Conservation (phyloP, 2,113 vertebrate genomes). For the Mus spicilegus region DNA sequence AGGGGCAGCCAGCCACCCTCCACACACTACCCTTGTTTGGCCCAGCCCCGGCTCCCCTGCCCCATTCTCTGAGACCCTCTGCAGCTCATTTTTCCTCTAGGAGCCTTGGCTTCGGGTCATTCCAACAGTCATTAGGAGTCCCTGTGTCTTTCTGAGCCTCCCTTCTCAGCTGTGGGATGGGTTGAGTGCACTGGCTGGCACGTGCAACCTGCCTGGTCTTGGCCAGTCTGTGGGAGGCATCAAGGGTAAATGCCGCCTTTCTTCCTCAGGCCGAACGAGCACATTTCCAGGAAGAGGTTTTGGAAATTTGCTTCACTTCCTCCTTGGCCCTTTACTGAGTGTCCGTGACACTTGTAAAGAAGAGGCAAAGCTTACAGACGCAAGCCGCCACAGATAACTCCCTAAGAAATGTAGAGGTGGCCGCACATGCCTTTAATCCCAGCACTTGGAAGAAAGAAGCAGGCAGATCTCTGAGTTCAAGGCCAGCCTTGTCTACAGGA, state of each 20-base stretch:
- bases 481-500: not conserved
- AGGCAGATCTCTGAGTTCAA: not conserved
- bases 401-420: not conserved
- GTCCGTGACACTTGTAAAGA: not conserved
- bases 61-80: rapidly evolving
- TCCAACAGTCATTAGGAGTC: too few relatives aligned
- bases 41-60: rapidly evolving
- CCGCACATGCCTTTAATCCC: not conserved
- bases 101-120: not conserved
- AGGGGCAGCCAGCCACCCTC: rapidly evolving
- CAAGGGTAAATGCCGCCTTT: not conserved
- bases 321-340: not conserved
- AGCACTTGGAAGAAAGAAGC: not conserved
- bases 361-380: not conserved
- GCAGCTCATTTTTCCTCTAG: too few relatives aligned
- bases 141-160: not conserved
- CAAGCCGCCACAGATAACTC: not conserved
- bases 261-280: not conserved
- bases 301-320: not conserved
- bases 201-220: not conserved
- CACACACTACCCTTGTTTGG: rapidly evolving
- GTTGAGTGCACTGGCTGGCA: not conserved
- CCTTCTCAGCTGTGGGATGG: not conserved
- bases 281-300: not conserved
- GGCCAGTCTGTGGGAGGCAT: not conserved